Conservation (phyloP, 1,140 invertebrate genomes). For the Copidosoma floridanum region DNA sequence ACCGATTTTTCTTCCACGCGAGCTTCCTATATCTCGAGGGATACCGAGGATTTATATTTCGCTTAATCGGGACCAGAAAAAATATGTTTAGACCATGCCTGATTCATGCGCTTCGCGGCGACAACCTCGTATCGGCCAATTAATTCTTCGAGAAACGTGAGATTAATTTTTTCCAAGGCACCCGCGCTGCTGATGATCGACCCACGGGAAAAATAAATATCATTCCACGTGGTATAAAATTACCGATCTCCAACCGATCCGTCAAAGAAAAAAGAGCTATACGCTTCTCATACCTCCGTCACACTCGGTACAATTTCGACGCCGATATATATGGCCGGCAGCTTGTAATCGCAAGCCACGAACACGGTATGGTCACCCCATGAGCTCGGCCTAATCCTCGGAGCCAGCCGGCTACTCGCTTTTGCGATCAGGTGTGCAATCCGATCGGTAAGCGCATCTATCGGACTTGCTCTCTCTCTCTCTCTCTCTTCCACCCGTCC, state of each 20-base stretch:
- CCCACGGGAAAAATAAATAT: too few species aligned
- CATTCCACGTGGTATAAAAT: too few species aligned
- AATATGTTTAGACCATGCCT: slow-evolving; percentile 20
- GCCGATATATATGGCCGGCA: too few species aligned
- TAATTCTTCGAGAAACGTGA: not conserved
- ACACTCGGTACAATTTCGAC: too few species aligned
- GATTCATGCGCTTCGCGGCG: slow-evolving; percentile 12
- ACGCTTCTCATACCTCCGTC: too few species aligned
- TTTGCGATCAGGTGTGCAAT: too few species aligned
- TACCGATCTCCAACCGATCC: too few species aligned
- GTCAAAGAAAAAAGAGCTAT: too few species aligned
- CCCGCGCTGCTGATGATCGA: too few species aligned
- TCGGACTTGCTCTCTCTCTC: not conserved
- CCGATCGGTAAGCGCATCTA: slow-evolving; percentile 4
- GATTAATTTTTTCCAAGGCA: not conserved
- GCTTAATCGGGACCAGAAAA: slow-evolving; percentile 15
- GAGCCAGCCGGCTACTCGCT: too few species aligned
- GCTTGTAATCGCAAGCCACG: not conserved
- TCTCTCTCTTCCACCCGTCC: not conserved
- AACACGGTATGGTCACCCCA: too few species aligned
- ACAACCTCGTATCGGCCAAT: not conserved
- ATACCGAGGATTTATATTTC: slow-evolving; percentile 11
- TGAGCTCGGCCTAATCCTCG: too few species aligned
- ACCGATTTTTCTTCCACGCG: not conserved
- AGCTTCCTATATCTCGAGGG: not conserved